Evolutionary conservation across 2,888 invertebrate genomes (phyloP).

Genomic region (Anoplius nigerrimus): DNA sequence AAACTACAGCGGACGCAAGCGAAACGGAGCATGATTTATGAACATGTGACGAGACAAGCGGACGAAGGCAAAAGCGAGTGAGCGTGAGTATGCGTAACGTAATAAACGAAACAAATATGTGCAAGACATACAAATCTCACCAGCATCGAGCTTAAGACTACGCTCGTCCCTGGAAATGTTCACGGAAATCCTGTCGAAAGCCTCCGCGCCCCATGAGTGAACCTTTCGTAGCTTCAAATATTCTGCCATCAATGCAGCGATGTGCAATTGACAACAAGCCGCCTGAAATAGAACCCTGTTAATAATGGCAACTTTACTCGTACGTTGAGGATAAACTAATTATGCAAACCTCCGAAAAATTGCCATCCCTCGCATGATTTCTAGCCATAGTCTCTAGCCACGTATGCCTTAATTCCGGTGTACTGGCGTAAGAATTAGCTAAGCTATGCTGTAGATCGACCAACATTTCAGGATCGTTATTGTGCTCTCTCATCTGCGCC

Average conservation of each 20-base stretch:
- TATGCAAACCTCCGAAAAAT: slow-evolving; percentile 88
- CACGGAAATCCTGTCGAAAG: slow-evolving; percentile 87
- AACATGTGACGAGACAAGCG: not conserved
- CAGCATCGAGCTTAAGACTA: slow-evolving; percentile 88
- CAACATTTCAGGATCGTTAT: slow-evolving; percentile 93
- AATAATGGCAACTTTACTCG: not conserved
- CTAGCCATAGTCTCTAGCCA: slow-evolving; percentile 97
- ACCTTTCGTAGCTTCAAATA: slow-evolving; percentile 88
- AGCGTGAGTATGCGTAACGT: slow-evolving; percentile 6
- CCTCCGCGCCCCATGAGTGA: slow-evolving; percentile 90
- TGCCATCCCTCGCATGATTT: slow-evolving; percentile 87
- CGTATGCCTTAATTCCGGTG: slow-evolving; percentile 94
- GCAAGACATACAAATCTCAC: slow-evolving; percentile 76
- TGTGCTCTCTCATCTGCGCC: slow-evolving; percentile 91
- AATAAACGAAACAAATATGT: slow-evolving; percentile 47
- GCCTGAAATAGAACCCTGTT: slow-evolving; percentile 77
- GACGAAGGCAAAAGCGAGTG: slow-evolving; percentile 18
- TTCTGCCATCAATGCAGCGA: slow-evolving; percentile 96
- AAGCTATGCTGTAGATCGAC: slow-evolving; percentile 94
- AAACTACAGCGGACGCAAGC: not conserved
- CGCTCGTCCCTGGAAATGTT: slow-evolving; percentile 93
- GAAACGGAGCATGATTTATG: not conserved
- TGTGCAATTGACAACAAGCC: slow-evolving; percentile 95
- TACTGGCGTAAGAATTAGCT: slow-evolving; percentile 95
- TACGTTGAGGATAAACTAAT: not conserved